These are phyloP conservation scores for Molorchus minor DNA, from an alignment of 2,888 invertebrate genomes.

Conservation along the genomic window DNA sequence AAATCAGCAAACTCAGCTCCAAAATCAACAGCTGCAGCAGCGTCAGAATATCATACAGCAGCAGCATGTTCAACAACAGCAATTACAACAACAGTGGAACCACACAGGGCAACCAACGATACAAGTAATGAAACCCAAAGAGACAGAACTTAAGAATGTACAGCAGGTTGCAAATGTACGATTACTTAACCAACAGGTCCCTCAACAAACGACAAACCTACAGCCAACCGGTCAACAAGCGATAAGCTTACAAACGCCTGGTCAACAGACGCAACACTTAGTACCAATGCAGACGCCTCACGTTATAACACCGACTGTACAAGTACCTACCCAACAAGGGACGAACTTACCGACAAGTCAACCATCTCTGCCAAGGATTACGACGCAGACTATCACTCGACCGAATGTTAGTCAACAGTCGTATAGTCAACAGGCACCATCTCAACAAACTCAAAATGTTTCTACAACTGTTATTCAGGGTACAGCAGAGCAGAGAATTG, in stretches of 20 bases:
- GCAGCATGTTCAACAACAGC: slow-evolving; percentile 22
- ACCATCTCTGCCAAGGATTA: slow-evolving; percentile 6
- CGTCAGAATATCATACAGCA: slow-evolving; percentile 37
- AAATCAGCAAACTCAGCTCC: slow-evolving; percentile 24
- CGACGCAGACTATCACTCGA: neutral
- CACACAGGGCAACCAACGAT: slow-evolving; percentile 50
- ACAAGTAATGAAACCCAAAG: slow-evolving; percentile 28
- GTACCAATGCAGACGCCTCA: neutral
- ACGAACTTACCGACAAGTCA: neutral
- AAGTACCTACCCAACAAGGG: neutral
- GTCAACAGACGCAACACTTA: neutral
- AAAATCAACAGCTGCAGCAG: slow-evolving; percentile 39
- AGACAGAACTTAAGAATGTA: slow-evolving; percentile 9
- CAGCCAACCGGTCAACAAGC: slow-evolving; percentile 16
- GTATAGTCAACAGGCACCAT: neutral
- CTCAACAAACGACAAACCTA: slow-evolving; percentile 1
- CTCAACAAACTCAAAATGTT: slow-evolving; percentile 34
- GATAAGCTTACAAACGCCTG: slow-evolving; percentile 10
- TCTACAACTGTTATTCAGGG: slow-evolving; percentile 49
- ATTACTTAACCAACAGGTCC: slow-evolving; percentile 20
- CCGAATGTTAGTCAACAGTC: slow-evolving; percentile 10
- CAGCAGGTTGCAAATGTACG: neutral
- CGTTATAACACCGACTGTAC: neutral
- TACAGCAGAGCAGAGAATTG: slow-evolving; percentile 14
- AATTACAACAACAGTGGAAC: slow-evolving; percentile 47